phyloP scores from a whole-genome alignment of 2,113 vertebrate species.

The Eptatretus burgeri region DNA sequence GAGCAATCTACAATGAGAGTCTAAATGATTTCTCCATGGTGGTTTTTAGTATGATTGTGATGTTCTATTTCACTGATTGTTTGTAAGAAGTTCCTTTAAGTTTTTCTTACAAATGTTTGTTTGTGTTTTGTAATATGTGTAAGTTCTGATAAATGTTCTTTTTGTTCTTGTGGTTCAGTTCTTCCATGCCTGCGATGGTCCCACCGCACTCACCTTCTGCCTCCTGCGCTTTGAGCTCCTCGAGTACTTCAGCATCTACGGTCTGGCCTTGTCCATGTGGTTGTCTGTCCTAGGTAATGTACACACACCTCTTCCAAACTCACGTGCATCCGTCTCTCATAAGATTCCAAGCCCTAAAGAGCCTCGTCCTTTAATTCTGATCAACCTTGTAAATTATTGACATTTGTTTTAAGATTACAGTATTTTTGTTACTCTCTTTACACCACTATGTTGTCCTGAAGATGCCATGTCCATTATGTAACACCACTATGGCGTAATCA shows the following conservation, averaged over 20 bases:
- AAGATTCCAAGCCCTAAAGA: neutral
- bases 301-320: neutral
- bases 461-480: too few species aligned
- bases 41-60: too few species aligned
- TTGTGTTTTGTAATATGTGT: too few species aligned
- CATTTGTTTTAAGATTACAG: neutral
- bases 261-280: constrained; percentile 3
- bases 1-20: too few species aligned
- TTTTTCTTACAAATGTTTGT: too few species aligned
- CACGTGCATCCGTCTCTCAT: neutral
- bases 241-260: constrained; percentile 5
- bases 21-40: too few species aligned
- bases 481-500: too few species aligned
- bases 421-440: neutral
- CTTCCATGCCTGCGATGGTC: constrained; percentile 1
- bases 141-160: too few species aligned
- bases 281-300: neutral
- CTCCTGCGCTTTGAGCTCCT: constrained; percentile 3
- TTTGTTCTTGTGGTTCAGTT: neutral
- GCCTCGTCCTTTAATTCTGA: neutral
- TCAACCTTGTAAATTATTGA: neutral
- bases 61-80: too few species aligned
- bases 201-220: constrained; percentile 5
- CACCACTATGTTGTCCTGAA: neutral
- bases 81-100: too few species aligned